Percentiles rank a stretch among this genome's conserved stretches.
Conservation (phyloP, 2,113 vertebrate genomes). For the Calyptommatus sinebrachiatus region DNA sequence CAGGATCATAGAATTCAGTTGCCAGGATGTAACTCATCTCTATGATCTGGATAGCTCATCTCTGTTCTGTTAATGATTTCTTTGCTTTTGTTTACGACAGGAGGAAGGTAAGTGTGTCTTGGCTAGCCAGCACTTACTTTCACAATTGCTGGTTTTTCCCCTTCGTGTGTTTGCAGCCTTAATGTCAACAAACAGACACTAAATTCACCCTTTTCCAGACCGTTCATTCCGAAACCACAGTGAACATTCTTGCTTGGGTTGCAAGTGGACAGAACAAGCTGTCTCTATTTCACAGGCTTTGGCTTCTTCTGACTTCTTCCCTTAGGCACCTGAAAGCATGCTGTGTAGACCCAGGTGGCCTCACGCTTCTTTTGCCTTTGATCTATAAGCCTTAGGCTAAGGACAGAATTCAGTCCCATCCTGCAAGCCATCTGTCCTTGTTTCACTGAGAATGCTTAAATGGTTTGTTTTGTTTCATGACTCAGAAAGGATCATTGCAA, state of each 20-base stretch:
- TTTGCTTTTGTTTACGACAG: no score
- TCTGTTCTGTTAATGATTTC: no score
- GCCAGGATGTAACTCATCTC: no score
- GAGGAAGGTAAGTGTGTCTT: no score
- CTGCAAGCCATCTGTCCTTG: not conserved
- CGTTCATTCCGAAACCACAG: not conserved
- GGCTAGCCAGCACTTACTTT: no score
- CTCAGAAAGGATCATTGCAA: not conserved
- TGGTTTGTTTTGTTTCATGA: not conserved
- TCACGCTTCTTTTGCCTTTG: not conserved
- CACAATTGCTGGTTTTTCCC: no score
- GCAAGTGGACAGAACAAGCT: not conserved
- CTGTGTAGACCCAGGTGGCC: slow-evolving; percentile 4
- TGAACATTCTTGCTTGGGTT: not conserved
- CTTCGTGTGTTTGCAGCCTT: no score
- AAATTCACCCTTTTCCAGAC: not conserved
- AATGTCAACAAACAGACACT: not conserved
- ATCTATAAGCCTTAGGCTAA: not conserved
- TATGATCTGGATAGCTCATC: no score
- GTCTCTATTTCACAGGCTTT: not conserved
- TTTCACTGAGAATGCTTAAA: not conserved
- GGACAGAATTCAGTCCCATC: not conserved
- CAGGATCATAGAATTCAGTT: no score
- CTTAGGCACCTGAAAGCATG: not conserved
- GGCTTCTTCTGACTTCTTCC: not conserved